These are phyloP conservation scores for Aurelia aurita complex sp. Pacific DNA, from an alignment of 30 jellyfish, hydroid and myxozoan genomes.

Conservation along the genomic window DNA sequence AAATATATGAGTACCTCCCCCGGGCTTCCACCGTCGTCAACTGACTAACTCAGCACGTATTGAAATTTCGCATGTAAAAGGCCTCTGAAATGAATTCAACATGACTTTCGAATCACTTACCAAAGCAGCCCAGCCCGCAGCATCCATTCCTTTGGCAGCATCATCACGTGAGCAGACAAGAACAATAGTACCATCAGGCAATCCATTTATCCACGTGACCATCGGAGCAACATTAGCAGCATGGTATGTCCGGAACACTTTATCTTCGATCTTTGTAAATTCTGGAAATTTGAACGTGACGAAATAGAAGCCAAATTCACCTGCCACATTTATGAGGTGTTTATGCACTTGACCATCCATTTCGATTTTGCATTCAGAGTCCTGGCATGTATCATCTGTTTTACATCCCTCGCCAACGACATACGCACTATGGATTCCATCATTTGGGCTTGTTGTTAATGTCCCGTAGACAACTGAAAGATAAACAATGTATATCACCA, in stretches of 20 bases:
- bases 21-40: too few relatives aligned
- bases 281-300: constrained; percentile 30
- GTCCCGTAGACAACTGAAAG: too few relatives aligned
- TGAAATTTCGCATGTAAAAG: too few relatives aligned
- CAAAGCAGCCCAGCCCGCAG: constrained; percentile 59
- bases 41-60: too few relatives aligned
- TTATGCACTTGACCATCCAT: constrained; percentile 15
- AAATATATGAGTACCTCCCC: too few relatives aligned
- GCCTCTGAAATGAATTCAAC: not conserved
- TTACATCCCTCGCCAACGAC: constrained; percentile 55
- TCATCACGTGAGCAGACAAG: constrained; percentile 59
- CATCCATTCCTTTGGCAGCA: constrained; percentile 25
- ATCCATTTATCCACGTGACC: constrained; percentile 16
- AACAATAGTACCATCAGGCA: constrained; percentile 34
- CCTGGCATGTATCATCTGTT: not conserved
- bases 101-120: not conserved
- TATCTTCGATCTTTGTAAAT: constrained; percentile 1
- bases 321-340: not conserved
- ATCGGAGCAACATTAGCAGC: constrained; percentile 15
- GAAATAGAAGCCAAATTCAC: constrained; percentile 1
- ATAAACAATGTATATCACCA: too few relatives aligned
- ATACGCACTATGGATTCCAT: constrained; percentile 43
- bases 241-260: constrained; percentile 1
- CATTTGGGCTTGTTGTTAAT: not conserved
- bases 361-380: not conserved